These are phyloP conservation scores for Platichthys stellatus DNA, from an alignment of 2,113 vertebrate species.

Conservation along the genomic window DNA sequence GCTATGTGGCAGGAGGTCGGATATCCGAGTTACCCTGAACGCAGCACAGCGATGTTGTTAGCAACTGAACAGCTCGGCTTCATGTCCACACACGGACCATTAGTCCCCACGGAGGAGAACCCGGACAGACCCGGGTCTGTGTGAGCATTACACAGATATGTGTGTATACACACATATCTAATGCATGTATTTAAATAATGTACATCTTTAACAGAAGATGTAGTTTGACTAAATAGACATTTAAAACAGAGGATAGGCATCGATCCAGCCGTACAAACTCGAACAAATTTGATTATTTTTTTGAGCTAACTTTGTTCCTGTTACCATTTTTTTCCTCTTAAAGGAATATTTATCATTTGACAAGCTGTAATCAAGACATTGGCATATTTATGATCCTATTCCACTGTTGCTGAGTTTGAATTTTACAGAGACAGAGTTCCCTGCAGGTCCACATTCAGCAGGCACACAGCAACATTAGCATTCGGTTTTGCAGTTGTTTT, in stretches of 20 bases:
- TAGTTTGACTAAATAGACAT: slow-evolving; percentile 27
- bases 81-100: too few species aligned
- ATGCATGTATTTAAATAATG: too few species aligned
- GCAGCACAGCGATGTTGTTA: too few species aligned
- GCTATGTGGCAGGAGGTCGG: too few species aligned
- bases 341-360: background rate
- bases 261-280: slow-evolving; percentile 27
- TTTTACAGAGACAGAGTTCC: background rate
- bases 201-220: too few species aligned
- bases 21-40: too few species aligned
- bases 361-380: background rate
- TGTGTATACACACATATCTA: too few species aligned
- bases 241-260: slow-evolving; percentile 40
- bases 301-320: background rate
- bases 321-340: background rate
- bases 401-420: too few species aligned
- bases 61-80: too few species aligned
- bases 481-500: background rate
- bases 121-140: too few species aligned
- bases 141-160: too few species aligned
- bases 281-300: slow-evolving; percentile 2
- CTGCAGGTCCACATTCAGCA: background rate
- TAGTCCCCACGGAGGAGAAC: too few species aligned
- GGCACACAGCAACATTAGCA: background rate
- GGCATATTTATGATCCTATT: background rate